Conservation (phyloP, 1,140 invertebrate species). For the Tetranychus urticae region DNA sequence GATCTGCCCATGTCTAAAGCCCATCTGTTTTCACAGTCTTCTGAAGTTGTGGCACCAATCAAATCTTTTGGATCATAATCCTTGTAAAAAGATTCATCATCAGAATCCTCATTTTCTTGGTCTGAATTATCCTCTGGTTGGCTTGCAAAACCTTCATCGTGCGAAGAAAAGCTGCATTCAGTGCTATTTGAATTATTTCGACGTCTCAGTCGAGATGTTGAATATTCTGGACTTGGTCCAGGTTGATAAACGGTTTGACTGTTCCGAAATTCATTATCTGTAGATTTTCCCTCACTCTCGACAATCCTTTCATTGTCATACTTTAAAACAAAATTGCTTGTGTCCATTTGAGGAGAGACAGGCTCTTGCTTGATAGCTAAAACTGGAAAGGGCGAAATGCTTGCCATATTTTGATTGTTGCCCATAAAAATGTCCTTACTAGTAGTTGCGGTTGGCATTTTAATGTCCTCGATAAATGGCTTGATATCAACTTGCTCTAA, state of each 20-base stretch:
- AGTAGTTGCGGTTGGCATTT: too few species aligned
- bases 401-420: too few species aligned
- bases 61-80: conserved; percentile 8
- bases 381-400: background rate
- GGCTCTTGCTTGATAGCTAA: background rate
- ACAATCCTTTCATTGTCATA: background rate
- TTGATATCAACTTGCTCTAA: too few species aligned
- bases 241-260: background rate
- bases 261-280: background rate
- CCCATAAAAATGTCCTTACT: too few species aligned
- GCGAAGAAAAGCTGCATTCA: conserved; percentile 27
- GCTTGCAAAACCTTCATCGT: conserved; percentile 52
- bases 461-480: too few species aligned
- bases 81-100: conserved; percentile 11
- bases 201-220: background rate
- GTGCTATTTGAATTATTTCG: conserved; percentile 8
- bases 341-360: background rate
- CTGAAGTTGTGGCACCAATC: conserved; percentile 7
- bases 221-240: background rate
- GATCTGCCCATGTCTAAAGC: conserved; percentile 12
- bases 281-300: background rate
- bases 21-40: conserved; percentile 8
- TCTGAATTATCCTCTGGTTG: conserved; percentile 43
- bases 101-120: conserved; percentile 10
- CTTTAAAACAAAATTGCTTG: background rate